Percentiles rank a stretch among this genome's conserved stretches.
These are phyloP conservation scores for Melanchra persicariae DNA, from an alignment of 2,888 invertebrate species.

Conservation along the genomic window DNA sequence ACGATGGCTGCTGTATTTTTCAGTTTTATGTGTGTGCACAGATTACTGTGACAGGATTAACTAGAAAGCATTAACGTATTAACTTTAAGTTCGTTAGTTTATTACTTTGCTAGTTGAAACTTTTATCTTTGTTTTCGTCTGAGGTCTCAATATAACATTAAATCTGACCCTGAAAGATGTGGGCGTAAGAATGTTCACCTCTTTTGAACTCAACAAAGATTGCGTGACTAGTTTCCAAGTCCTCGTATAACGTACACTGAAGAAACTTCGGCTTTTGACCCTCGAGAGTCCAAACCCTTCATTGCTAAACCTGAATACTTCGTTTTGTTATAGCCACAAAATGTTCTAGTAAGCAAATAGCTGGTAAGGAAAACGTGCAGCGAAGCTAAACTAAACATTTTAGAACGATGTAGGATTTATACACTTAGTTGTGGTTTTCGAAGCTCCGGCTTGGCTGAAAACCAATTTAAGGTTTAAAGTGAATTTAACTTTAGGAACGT, in stretches of 20 bases:
- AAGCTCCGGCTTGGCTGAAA: conserved; percentile 12
- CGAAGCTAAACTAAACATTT: conserved; percentile 23
- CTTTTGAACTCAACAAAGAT: conserved; percentile 24
- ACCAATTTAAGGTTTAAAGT: conserved; percentile 39
- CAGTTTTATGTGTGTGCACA: too few relatives aligned
- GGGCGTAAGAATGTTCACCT: conserved; percentile 20
- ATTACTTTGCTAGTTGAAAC: background rate
- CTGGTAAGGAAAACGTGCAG: background rate
- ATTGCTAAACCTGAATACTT: conserved; percentile 17
- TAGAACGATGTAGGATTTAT: conserved; percentile 21
- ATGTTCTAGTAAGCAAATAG: conserved; percentile 21
- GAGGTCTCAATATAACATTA: background rate
- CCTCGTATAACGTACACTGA: conserved; percentile 4
- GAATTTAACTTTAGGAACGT: conserved; percentile 41
- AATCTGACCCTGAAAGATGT: background rate
- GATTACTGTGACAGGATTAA: too few relatives aligned
- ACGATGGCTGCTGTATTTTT: background rate
- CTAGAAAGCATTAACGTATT: background rate
- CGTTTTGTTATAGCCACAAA: background rate
- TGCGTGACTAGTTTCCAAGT: conserved; percentile 29
- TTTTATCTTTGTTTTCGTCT: conserved; percentile 1
- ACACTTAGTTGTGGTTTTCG: conserved; percentile 28
- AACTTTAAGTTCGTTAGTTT: background rate
- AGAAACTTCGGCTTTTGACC: conserved; percentile 32
- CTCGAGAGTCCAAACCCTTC: background rate